Conservation (phyloP, 1,140 invertebrate species). For the roundworm (Caenorhabditis elegans) region DNA sequence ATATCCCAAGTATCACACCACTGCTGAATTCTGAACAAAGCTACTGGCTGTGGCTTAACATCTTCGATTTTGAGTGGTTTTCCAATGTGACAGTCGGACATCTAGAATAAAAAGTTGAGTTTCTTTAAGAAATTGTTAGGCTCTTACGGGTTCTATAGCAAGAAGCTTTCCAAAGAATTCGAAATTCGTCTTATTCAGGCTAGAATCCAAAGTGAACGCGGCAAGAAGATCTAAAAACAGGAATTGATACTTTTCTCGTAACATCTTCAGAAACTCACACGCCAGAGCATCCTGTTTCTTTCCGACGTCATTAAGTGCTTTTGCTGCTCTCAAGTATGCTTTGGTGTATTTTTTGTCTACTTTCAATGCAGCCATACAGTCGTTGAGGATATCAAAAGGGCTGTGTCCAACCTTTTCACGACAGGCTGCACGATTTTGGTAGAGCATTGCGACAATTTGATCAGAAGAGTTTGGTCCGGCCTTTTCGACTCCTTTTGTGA, state of each 20-base stretch:
- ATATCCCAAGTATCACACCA: slow-evolving; percentile 16
- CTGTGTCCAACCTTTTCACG: slow-evolving; percentile 1
- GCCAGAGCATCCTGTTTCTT: background rate
- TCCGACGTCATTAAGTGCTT: background rate
- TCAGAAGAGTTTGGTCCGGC: background rate
- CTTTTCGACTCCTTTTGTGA: background rate
- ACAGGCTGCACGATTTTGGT: slow-evolving; percentile 2
- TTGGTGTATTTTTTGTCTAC: slow-evolving; percentile 7
- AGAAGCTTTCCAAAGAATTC: slow-evolving; percentile 7
- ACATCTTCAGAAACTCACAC: background rate
- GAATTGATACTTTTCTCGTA: background rate
- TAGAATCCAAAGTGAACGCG: background rate
- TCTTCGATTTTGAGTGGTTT: background rate
- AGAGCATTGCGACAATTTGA: background rate
- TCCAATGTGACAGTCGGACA: background rate
- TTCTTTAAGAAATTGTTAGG: background rate
- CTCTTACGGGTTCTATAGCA: background rate
- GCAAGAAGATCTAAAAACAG: background rate
- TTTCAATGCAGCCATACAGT: background rate
- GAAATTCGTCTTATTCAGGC: background rate
- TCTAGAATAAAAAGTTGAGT: background rate
- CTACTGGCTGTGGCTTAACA: background rate
- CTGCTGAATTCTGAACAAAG: slow-evolving; percentile 18
- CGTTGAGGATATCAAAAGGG: background rate
- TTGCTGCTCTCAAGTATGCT: background rate